Conservation (phyloP, 1,140 invertebrate genomes). For the Trichoplusia ni region DNA sequence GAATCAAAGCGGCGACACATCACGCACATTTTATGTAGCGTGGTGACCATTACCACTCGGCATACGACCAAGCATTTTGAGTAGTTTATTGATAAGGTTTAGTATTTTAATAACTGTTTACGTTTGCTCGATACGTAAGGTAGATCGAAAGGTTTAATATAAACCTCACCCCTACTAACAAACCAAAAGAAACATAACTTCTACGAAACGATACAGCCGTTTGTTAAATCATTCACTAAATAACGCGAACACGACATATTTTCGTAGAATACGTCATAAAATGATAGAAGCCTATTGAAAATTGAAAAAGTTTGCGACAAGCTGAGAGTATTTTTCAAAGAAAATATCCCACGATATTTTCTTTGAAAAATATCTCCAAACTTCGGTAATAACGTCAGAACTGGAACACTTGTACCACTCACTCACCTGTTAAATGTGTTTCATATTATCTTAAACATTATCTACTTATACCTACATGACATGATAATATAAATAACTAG, state of each 20-base stretch:
- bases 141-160: background rate
- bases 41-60: no score
- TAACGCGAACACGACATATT: background rate
- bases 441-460: background rate
- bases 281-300: constrained; percentile 28
- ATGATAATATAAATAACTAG: no score
- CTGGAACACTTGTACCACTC: constrained; percentile 3
- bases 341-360: no score
- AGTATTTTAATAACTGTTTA: no score
- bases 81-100: no score
- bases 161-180: constrained; percentile 1
- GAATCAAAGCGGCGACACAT: no score
- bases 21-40: no score
- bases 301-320: constrained; percentile 20
- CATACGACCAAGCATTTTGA: no score
- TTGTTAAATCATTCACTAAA: background rate
- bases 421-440: background rate
- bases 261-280: constrained; percentile 5
- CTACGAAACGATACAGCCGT: background rate
- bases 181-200: background rate
- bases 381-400: constrained; percentile 23
- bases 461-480: no score
- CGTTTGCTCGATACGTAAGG: background rate
- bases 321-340: constrained; percentile 24
- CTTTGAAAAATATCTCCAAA: constrained; percentile 9